Conservation (phyloP, 2,797 vertebrate genomes). For the Lutjanus argentimaculatus region DNA sequence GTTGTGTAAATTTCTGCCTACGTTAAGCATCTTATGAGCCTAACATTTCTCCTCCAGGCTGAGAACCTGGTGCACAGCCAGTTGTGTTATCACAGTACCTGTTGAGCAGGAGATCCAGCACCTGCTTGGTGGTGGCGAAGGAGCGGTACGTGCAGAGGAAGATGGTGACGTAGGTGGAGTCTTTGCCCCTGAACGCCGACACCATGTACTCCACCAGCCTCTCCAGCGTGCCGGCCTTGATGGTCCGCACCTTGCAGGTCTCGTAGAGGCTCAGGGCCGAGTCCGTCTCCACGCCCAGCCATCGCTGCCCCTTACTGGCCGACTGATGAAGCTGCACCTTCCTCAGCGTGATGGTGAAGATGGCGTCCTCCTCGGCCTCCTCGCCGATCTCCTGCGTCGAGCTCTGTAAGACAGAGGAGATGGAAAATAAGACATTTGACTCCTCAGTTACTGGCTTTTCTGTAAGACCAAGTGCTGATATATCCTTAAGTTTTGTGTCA, state of each 20-base stretch:
- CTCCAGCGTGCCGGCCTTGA: conserved; percentile 98
- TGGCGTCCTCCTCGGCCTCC: conserved; percentile 95
- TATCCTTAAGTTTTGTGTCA: background rate
- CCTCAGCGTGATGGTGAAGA: conserved; percentile 97
- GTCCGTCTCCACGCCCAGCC: conserved; percentile 96
- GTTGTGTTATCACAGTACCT: conserved; percentile 80
- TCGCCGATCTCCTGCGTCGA: conserved; percentile 99
- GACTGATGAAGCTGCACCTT: conserved; percentile 96
- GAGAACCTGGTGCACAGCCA: too few relatives aligned
- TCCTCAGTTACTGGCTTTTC: background rate
- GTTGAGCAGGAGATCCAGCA: conserved; percentile 96
- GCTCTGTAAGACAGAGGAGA: conserved; percentile 85
- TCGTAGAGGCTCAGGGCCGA: conserved; percentile 94
- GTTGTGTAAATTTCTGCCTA: background rate
- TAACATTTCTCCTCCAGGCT: background rate
- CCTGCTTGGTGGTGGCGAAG: conserved; percentile 95
- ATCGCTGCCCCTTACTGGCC: conserved; percentile 95
- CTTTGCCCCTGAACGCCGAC: conserved; percentile 95
- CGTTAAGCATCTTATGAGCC: too few relatives aligned
- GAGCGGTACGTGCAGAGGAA: conserved; percentile 98
- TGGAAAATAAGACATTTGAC: background rate
- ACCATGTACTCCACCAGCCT: conserved; percentile 98
- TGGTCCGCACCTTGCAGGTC: conserved; percentile 96
- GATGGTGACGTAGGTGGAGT: conserved; percentile 98
- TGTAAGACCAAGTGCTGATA: background rate